Percentiles rank a stretch among this genome's conserved stretches.
Conservation (phyloP, 2,797 vertebrate genomes). For the Philypnodon macrostomus region DNA sequence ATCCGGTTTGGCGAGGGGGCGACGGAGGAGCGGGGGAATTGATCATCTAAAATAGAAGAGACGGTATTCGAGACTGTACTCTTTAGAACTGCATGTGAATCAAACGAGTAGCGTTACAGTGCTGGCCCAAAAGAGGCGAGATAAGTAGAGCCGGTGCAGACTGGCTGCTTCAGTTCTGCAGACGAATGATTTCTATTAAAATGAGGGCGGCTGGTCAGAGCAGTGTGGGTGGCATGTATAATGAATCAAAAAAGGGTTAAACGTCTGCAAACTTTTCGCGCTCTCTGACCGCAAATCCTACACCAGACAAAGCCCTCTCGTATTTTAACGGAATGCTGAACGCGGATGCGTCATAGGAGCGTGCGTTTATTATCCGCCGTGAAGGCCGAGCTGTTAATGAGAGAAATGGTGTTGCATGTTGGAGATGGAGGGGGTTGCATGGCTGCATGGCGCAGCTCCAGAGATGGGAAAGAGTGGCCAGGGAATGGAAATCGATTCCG, state of each 20-base stretch:
- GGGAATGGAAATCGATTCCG: conserved; percentile 80
- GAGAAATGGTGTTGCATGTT: conserved; percentile 64
- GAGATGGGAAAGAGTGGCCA: conserved; percentile 73
- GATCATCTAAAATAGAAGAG: conserved; percentile 79
- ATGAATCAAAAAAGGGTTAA: conserved; percentile 47
- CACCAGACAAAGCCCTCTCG: conserved; percentile 16
- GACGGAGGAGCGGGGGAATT: conserved; percentile 72
- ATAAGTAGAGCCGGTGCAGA: conserved; percentile 14
- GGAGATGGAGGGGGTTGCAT: conserved; percentile 46
- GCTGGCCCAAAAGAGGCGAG: conserved; percentile 11
- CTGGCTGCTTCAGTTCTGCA: conserved; percentile 11
- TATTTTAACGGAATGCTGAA: conserved; percentile 16
- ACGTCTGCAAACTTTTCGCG: conserved; percentile 41
- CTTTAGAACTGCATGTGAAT: conserved; percentile 67
- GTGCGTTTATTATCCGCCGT: conserved; percentile 47
- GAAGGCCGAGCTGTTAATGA: conserved; percentile 67
- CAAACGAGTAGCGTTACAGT: conserved; percentile 4
- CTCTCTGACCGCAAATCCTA: conserved; percentile 35
- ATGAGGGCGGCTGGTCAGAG: conserved; percentile 30
- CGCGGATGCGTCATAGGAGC: conserved; percentile 21
- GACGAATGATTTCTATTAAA: conserved; percentile 53
- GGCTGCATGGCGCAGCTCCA: conserved; percentile 69
- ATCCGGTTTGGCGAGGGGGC: conserved; percentile 77
- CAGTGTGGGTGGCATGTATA: conserved; percentile 43
- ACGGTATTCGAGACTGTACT: conserved; percentile 72